Base-by-base conservation (phyloP, 2,113 vertebrate species). In the Gila orcuttii region DNA sequence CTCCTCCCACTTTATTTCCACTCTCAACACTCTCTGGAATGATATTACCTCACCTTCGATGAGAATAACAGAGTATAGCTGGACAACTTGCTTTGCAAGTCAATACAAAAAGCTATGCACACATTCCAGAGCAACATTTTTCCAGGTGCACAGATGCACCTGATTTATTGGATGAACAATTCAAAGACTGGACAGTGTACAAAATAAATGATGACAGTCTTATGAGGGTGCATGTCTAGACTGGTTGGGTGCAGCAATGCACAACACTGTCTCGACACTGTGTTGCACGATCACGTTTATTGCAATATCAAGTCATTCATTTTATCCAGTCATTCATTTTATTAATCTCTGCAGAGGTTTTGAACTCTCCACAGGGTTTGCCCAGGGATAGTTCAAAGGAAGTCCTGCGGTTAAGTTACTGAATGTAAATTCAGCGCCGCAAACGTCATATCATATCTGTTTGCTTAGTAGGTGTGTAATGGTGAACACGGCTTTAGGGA, bases 391-490 rank as follows among this genome's bases (percentile, higher is more conserved):
- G 79, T 47, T 81, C 39, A 81, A 81, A 81, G 39, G 78, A 62
- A n/a, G 36, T 47, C 31, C 12, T n/a, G 13, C 8, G 79, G 79
- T 81, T 80, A 45, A 31, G 39, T 45, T 66, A 47, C n/a, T 47
- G 39, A 31, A 47, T 66, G 79, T 28, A 42, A 81, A 52, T 47
- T 66, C 60, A 81, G 19, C n/a, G 7, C 11, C 1, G 23, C 39
- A 50, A 66, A 79, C 68, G 77, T 79, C 17, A 25, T 25, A 69
- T 9, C 57, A n/a, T 10, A 74, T 23, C 55, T 93, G 88, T 92
- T 93, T 93, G 87, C 79, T 91, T 89, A 87, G 82, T 85, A 89
- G 89, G 92, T 90, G 92, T 91, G 88, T 91, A 88, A 87, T 80
- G 88, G 89, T n/a, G 91, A 45, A 64, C 39, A 21, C 15, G 0